These are phyloP conservation scores for Aspiorhynchus laticeps DNA, from an alignment of 2,113 vertebrate species.

Conservation along the genomic window DNA sequence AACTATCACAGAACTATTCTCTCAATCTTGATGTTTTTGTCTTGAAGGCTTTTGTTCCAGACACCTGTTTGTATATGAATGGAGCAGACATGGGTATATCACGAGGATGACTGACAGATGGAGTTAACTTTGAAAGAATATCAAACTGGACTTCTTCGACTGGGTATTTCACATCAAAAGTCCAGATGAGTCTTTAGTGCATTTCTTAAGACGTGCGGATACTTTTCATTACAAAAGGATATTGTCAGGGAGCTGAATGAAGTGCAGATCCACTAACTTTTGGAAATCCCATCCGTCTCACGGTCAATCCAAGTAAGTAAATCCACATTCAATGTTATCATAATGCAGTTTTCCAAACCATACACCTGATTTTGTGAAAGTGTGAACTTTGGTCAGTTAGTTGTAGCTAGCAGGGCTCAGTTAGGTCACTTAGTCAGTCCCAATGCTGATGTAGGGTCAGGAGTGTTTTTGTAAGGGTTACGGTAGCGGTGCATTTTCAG, in stretches of 20 bases:
- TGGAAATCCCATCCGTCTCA: slow-evolving; percentile 41
- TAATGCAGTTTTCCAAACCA: not conserved
- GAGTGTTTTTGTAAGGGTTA: slow-evolving; percentile 39
- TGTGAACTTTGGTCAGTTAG: not conserved
- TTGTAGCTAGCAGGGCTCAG: not conserved
- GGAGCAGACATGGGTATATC: not conserved
- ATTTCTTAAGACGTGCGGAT: not conserved
- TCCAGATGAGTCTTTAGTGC: not conserved
- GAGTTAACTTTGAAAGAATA: not conserved
- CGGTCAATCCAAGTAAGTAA: slow-evolving; percentile 51
- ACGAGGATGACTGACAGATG: not conserved
- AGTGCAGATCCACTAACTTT: slow-evolving; percentile 49
- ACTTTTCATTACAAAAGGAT: slow-evolving; percentile 17
- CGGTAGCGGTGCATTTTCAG: slow-evolving; percentile 28
- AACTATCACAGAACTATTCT: not conserved
- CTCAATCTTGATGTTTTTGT: not conserved
- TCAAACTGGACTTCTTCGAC: not conserved
- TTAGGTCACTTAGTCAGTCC: not conserved
- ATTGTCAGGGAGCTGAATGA: slow-evolving; percentile 30
- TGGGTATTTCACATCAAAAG: not conserved
- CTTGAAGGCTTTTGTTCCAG: not conserved
- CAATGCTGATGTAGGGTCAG: not conserved
- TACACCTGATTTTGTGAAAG: not conserved
- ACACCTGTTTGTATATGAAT: not conserved
- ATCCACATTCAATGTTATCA: not conserved